Evolutionary conservation across 2,888 invertebrate genomes (phyloP), one percentile per base, ranked within the genome.

Genomic region (Autographa pulchrina): DNA sequence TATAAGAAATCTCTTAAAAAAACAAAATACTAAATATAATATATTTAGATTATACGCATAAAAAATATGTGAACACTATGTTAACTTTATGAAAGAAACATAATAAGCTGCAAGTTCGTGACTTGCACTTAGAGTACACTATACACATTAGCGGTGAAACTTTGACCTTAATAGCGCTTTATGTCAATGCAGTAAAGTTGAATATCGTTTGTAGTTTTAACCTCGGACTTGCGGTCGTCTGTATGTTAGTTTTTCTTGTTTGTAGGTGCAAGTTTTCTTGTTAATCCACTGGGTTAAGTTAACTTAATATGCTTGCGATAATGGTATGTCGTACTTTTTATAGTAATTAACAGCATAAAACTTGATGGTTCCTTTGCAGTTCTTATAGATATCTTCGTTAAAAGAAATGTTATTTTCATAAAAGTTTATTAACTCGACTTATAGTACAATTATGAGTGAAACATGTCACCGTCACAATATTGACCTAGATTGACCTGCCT

Each of bases 261-360:
- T 73, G 56, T 63, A n/a, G 25, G 66, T 69, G 71, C 70, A 77
- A 79, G 81, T 79, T 79, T 79, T 66, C 81, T 72, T 68, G 70
- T 80, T 80, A 80, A 80, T 77, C 56, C 70, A 77, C 59, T 68
- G 56, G 72, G 58, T 68, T 68, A 59, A 67, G 32, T 18, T 68
- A 64, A 80, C 72, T 79, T 77, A 68, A 65, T 43, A 43, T 64
- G 35, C 35, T 61, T 13, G 52, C 32, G 72, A 72, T 70, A 73
- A 73, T 72, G 66, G 43, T 32, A 43, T 65, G 70, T 70, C 61
- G 61, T 80, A 66, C 65, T 68, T 48, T 79, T 68, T 73, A 62
- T 79, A 75, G 20, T 62, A 66, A 70, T 79, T 70, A 60, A 65
- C n/a, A 6, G 48, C n/a, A n/a, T 48, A 48, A n/a, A 48, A 48